Base-by-base conservation (phyloP, 1,140 invertebrate genomes). In the Plutomurus gul region DNA sequence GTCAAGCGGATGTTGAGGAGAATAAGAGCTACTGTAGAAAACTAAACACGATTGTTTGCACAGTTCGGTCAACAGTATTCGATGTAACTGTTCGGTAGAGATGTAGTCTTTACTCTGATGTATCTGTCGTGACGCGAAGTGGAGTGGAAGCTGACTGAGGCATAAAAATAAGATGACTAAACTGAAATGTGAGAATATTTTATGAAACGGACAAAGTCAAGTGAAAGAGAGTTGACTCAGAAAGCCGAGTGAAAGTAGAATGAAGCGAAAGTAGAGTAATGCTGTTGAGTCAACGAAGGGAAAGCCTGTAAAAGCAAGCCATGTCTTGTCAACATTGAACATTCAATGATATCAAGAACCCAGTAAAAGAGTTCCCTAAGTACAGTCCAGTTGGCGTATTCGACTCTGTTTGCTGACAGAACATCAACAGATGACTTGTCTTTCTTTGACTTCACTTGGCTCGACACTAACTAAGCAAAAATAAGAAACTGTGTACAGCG, bases 91-190 rank as follows among this genome's bases (percentile, higher is more conserved):
- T 47, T n/a, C 16, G n/a, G 46, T 65, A 30, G 51, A 6, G 56
- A 65, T 33, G 56, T 33, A n/a, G 56, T 65, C 30, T 65, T 65
- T 65, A 65, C 56, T 65, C 13, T 27, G 56, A 65, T 65, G 56
- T 65, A 30, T 65, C 56, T 65, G 56, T 65, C 56, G 56, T 65
- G 56, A 65, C 36, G 56, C 36, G 56, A 65, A 65, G 56, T 65
- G 47, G 47, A 51, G 47, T 51, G 56, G 56, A 65, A 65, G 56
- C 56, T 65, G 56, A 65, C 56, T 65, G 56, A 11, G 56, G 56
- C 56, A 65, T 65, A 65, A 65, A 65, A 65, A 65, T 65, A 65
- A 65, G 56, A 65, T 65, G 56, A 65, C 56, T 65, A 65, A 65
- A 65, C 56, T 65, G 56, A 65, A 65, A 65, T 65, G 56, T 65